A percentile compares a stretch with the other conserved stretches of the same genome.
Conservation (phyloP, 2,797 vertebrate species). For the Percopsis omiscomaycus region DNA sequence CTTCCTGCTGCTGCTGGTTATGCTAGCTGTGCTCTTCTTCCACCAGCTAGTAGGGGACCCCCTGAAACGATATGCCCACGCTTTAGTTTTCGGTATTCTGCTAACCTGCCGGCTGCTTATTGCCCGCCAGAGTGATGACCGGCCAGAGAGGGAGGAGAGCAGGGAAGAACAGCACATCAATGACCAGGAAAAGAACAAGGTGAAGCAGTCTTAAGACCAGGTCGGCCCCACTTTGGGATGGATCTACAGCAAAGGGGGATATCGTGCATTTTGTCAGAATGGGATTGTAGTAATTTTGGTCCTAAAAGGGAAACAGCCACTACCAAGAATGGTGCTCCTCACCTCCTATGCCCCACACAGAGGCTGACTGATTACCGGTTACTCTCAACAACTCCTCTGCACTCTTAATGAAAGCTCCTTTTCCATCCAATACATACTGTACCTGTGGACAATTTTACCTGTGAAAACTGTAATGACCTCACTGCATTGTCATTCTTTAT, state of each 20-base stretch:
- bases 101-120: slow-evolving; percentile 96
- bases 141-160: slow-evolving; percentile 79
- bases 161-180: slow-evolving; percentile 80
- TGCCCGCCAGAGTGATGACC: slow-evolving; percentile 93
- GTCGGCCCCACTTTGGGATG: slow-evolving; percentile 17
- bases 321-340: slow-evolving; percentile 51
- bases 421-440: slow-evolving; percentile 42
- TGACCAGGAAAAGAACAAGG: slow-evolving; percentile 91
- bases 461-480: slow-evolving; percentile 55
- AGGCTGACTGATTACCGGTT: slow-evolving; percentile 42
- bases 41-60: slow-evolving; percentile 98
- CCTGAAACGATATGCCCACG: slow-evolving; percentile 94
- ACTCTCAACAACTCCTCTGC: slow-evolving; percentile 53
- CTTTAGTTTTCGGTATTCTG: slow-evolving; percentile 97
- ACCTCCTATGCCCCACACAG: slow-evolving; percentile 22
- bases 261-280: slow-evolving; percentile 34
- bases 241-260: slow-evolving; percentile 38
- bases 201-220: slow-evolving; percentile 88
- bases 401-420: slow-evolving; percentile 55
- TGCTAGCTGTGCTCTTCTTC: slow-evolving; percentile 95
- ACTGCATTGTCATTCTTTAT: slow-evolving; percentile 38
- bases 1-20: slow-evolving; percentile 93
- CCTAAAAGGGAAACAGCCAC: slow-evolving; percentile 57
- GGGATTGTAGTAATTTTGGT: slow-evolving; percentile 60
- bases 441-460: slow-evolving; percentile 44